Evolutionary conservation across 1,140 invertebrate species (phyloP).

Genomic region (Ceratosolen fusciceps): DNA sequence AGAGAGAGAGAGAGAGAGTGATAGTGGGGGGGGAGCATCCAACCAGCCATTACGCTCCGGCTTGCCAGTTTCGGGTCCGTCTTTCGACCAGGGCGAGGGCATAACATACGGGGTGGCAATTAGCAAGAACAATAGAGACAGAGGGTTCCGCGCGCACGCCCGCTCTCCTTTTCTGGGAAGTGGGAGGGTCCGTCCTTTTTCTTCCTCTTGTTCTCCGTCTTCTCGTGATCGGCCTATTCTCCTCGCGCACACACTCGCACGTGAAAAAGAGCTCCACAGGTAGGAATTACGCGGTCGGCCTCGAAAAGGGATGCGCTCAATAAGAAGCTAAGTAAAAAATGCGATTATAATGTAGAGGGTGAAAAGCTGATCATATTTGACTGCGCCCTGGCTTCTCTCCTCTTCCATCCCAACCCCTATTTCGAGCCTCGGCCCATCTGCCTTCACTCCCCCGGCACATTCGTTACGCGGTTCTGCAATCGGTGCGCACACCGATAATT

Average conservation of each 20-base stretch:
- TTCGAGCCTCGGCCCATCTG: neutral
- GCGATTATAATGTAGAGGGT: constrained; percentile 38
- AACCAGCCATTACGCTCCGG: constrained; percentile 53
- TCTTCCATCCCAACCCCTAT: too few species aligned
- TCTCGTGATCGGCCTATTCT: neutral
- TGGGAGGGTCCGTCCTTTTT: constrained; percentile 53
- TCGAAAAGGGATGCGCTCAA: neutral
- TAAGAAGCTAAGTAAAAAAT: constrained; percentile 10
- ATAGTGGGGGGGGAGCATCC: neutral
- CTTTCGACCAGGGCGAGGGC: constrained; percentile 27
- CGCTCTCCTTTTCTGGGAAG: constrained; percentile 60
- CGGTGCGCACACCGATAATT: neutral
- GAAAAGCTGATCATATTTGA: neutral
- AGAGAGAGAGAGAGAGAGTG: neutral
- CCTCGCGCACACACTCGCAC: neutral
- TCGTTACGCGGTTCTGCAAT: neutral
- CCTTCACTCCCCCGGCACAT: neutral
- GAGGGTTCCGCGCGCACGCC: constrained; percentile 1
- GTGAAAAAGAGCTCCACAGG: constrained; percentile 4
- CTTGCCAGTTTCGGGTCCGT: neutral
- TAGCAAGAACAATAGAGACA: constrained; percentile 65
- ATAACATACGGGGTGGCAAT: constrained; percentile 59
- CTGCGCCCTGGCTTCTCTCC: neutral
- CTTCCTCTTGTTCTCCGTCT: constrained; percentile 36
- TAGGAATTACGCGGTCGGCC: constrained; percentile 26